These are phyloP conservation scores for Drepana falcataria DNA, from an alignment of 2,888 invertebrate species.

Conservation along the genomic window DNA sequence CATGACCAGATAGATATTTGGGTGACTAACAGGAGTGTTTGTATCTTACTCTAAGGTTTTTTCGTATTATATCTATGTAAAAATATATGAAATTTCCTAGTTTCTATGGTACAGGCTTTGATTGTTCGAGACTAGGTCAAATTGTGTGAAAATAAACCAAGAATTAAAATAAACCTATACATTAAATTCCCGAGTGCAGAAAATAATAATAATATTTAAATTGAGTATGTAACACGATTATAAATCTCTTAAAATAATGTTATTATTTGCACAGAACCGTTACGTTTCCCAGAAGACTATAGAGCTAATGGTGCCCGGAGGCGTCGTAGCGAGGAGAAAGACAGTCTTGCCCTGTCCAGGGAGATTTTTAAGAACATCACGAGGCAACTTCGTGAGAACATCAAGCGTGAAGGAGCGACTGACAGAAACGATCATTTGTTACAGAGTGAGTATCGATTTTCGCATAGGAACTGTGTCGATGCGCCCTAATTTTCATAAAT, in stretches of 20 bases:
- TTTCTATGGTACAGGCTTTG: too few relatives aligned
- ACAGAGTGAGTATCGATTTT: slow-evolving; percentile 59
- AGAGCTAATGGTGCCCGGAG: slow-evolving; percentile 53
- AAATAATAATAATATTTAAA: too few relatives aligned
- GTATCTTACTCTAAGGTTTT: too few relatives aligned
- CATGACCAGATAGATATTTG: too few relatives aligned
- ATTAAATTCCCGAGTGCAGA: too few relatives aligned
- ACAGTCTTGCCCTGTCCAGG: slow-evolving; percentile 69
- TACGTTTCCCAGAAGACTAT: slow-evolving; percentile 61
- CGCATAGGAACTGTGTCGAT: slow-evolving; percentile 6
- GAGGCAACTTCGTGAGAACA: slow-evolving; percentile 71
- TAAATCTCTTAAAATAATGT: slow-evolving; percentile 10
- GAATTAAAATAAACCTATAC: too few relatives aligned
- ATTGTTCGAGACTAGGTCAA: too few relatives aligned
- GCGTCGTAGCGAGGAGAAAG: slow-evolving; percentile 63
- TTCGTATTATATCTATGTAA: too few relatives aligned
- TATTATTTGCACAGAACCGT: slow-evolving; percentile 53
- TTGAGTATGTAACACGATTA: too few relatives aligned
- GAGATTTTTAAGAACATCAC: slow-evolving; percentile 77
- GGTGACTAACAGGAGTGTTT: too few relatives aligned
- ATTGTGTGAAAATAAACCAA: too few relatives aligned
- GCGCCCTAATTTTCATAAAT: slow-evolving; percentile 10
- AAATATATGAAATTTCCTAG: too few relatives aligned
- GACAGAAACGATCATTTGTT: slow-evolving; percentile 65
- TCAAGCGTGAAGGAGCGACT: slow-evolving; percentile 66